Evolutionary conservation across 1,140 invertebrate species (phyloP), one percentile per base, ranked within the genome.

Genomic region (Achroia grisella): DNA sequence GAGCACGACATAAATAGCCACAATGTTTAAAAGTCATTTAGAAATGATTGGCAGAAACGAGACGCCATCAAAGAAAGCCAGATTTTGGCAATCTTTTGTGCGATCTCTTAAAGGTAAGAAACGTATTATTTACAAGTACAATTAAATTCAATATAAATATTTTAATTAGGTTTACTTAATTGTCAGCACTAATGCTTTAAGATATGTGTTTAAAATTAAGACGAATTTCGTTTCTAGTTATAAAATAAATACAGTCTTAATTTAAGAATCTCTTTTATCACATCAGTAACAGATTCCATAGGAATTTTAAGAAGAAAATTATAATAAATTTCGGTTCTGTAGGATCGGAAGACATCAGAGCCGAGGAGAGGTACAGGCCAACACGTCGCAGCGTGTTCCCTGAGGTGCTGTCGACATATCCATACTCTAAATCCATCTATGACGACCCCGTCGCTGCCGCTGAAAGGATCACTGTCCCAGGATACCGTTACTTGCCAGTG

Each of bases 31-130:
- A 89, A 93, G 88, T 87, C 94, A 95, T 88, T 90, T 96, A 86
- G 94, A 95, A 88, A 95, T 95, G 92, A 95, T 96, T 86, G 93
- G 94, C 85, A 92, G 93, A 87, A 94, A 96, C 78, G 94, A 96
- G 88, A 93, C 93, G 74, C 91, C 94, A 75, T 94, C 93, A 87
- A 94, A 93, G 88, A 96, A 95, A 88, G 94, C 94, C 73, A 95
- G 92, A 89, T 96, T 95, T 88, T 96, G 94, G 94, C 93, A 95
- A 86, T 94, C 93, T 67, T 96, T 94, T 80, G 93, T 95, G 81
- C 90, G 94, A 84, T 94, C 94, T 86, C 89, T 95, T 61, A 95
- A 95, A 91, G 94, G 94, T 96, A 87, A 89, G 6, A 6, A 23
- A 23, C 17, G n/a, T n/a, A n/a, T n/a, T n/a, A 23, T 3, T 23